Evolutionary conservation across 2,888 invertebrate species (phyloP).

Genomic region (Hirtodrosophila cameraria): DNA sequence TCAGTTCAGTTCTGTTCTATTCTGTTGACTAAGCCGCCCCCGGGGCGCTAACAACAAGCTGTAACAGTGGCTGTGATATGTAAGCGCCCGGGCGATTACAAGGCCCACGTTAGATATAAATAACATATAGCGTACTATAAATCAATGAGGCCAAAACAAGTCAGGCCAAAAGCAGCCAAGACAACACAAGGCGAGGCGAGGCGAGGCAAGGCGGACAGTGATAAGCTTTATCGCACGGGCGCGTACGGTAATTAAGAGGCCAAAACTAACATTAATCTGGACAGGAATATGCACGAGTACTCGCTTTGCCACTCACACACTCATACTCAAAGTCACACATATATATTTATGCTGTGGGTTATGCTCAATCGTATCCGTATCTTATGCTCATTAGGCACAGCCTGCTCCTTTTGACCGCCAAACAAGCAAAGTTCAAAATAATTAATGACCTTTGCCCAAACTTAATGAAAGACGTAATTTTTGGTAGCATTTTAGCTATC

Average conservation of each 20-base stretch:
- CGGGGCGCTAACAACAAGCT: constrained; percentile 45
- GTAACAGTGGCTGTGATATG: constrained; percentile 58
- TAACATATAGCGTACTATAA: constrained; percentile 72
- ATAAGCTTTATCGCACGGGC: constrained; percentile 76
- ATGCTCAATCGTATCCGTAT: constrained; percentile 51
- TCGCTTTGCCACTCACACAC: background rate
- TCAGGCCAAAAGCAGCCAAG: too few relatives aligned
- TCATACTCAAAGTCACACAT: background rate
- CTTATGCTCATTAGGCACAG: constrained; percentile 78
- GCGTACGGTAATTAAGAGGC: constrained; percentile 70
- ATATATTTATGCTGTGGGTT: constrained; percentile 8
- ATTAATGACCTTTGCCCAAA: constrained; percentile 81
- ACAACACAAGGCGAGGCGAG: too few relatives aligned
- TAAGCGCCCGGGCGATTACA: constrained; percentile 63
- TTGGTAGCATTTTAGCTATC: constrained; percentile 41
- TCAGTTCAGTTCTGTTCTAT: background rate
- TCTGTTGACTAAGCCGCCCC: constrained; percentile 53
- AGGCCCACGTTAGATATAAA: constrained; percentile 65
- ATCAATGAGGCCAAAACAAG: constrained; percentile 52
- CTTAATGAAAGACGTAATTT: constrained; percentile 82
- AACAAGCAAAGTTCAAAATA: constrained; percentile 79
- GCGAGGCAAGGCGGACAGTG: constrained; percentile 36
- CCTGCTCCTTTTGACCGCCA: constrained; percentile 71
- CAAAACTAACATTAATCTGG: constrained; percentile 69
- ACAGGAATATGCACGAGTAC: constrained; percentile 47